phyloP scores from a whole-genome alignment of 1,140 invertebrate genomes.

The Drosophila sp. region DNA sequence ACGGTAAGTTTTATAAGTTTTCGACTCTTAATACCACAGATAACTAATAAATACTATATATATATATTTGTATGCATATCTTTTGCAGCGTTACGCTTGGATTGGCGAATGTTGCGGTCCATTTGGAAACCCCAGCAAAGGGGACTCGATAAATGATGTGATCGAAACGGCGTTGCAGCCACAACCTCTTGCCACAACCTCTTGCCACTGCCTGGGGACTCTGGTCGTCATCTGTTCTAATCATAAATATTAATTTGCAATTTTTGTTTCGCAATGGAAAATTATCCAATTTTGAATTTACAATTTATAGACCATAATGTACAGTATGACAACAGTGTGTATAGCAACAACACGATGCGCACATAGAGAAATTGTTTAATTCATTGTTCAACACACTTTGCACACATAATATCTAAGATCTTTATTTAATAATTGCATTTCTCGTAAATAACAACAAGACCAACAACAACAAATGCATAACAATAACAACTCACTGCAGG shows the following conservation, averaged over 20 bases:
- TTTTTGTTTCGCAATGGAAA: slow-evolving; percentile 72
- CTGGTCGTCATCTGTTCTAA: slow-evolving; percentile 75
- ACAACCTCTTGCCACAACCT: slow-evolving; percentile 4
- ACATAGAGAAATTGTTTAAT: slow-evolving; percentile 54
- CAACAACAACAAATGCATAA: slow-evolving; percentile 63
- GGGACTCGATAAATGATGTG: slow-evolving; percentile 25
- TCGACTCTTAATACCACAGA: slow-evolving; percentile 25
- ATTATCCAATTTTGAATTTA: slow-evolving; percentile 51
- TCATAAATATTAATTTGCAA: slow-evolving; percentile 73
- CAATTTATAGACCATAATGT: slow-evolving; percentile 74
- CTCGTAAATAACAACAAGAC: slow-evolving; percentile 65
- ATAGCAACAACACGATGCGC: slow-evolving; percentile 33
- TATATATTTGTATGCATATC: too few species aligned
- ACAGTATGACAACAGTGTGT: slow-evolving; percentile 55
- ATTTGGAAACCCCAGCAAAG: slow-evolving; percentile 29
- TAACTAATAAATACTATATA: slow-evolving; percentile 19
- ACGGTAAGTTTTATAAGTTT: slow-evolving; percentile 57
- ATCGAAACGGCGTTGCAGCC: slow-evolving; percentile 7
- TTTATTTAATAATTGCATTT: slow-evolving; percentile 77
- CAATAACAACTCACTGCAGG: slow-evolving; percentile 55
- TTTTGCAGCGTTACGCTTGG: slow-evolving; percentile 41
- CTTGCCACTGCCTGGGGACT: slow-evolving; percentile 18
- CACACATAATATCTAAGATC: slow-evolving; percentile 68
- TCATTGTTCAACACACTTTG: slow-evolving; percentile 65
- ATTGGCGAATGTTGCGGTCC: slow-evolving; percentile 11